Base-by-base conservation (phyloP, 2,113 vertebrate genomes). In the Globicephala melas region DNA sequence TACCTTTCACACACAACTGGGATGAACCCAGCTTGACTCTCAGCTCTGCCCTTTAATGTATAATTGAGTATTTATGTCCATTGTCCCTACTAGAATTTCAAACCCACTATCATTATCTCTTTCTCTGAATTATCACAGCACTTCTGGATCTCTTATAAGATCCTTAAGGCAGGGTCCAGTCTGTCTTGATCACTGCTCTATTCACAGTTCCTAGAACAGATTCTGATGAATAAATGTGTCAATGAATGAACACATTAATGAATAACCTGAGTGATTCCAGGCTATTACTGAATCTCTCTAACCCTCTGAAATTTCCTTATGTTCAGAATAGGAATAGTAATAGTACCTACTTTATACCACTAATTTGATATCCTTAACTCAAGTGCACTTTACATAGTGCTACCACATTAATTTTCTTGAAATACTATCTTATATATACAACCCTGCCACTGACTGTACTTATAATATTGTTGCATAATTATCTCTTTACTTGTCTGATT, bases 331-430 rank as follows among this genome's bases (percentile, higher is more conserved):
- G 21, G 1, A 91, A 95, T 38, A 95, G 63, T 5, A 84, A 95
- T 83, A 90, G 68, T 76, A 62, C 53, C 44, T 84, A 70, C 31
- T 95, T 95, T 89, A 89, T 73, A 95, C 62, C 94, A 85, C n/a
- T 93, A 96, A 96, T 96, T 83, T 94, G 62, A 92, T 96, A 88
- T 62, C 44, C 50, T 95, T 95, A 90, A 83, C 38, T 87, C 68
- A 90, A 91, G 80, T 89, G 44, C 65, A 91, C 82, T 91, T 97
- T 96, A 79, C 41, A 55, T 77, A 76, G 70, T 81, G 4, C 21
- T 89, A 71, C 71, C 36, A 89, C 50, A 96, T 89, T 97, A 92
- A 95, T 92, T 96, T 96, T 95, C 82, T 93, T 55, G 63, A 90
- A 97, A 87, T 36, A 85, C 63, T 95, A 70, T 76, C 95, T 97